A percentile compares a stretch with the other conserved stretches of the same genome.
Conservation (phyloP, 2,113 vertebrate genomes). For the Pygoscelis antarcticus region DNA sequence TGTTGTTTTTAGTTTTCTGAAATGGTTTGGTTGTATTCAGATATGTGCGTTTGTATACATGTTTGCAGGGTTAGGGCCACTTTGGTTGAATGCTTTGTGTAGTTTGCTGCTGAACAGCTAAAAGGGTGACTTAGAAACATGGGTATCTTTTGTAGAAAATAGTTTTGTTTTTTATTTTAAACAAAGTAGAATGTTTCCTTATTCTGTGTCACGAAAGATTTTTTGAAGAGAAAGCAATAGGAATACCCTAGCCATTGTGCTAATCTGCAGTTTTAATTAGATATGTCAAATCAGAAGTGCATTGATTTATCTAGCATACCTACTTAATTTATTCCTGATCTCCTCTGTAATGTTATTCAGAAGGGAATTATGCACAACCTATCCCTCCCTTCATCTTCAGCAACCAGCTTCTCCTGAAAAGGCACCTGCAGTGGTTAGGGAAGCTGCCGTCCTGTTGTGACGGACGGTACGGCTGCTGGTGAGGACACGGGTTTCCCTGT, state of each 20-base stretch:
- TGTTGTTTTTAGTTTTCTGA: not conserved
- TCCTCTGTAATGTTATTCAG: not conserved
- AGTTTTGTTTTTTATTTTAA: not conserved
- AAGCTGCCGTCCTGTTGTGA: rapidly evolving
- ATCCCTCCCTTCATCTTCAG: not conserved
- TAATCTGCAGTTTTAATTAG: not conserved
- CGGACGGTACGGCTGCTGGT: rapidly evolving
- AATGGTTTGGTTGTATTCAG: not conserved
- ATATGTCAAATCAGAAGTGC: not conserved
- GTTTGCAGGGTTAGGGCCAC: not conserved
- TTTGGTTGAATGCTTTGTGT: not conserved
- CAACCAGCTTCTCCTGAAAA: not conserved
- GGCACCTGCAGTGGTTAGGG: no score
- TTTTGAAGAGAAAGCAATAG: not conserved
- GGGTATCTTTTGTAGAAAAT: not conserved
- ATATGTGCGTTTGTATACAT: rapidly evolving
- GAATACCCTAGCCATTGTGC: not conserved
- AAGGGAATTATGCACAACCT: not conserved
- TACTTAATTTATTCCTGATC: not conserved
- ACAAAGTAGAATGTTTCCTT: not conserved
- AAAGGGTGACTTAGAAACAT: not conserved
- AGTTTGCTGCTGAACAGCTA: not conserved
- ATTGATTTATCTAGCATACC: not conserved
- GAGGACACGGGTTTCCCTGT: not conserved
- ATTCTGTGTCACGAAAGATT: not conserved